Evolutionary conservation across 2,113 vertebrate genomes (phyloP), one percentile per base, ranked within the genome.

Genomic region (Trogon melanurus): DNA sequence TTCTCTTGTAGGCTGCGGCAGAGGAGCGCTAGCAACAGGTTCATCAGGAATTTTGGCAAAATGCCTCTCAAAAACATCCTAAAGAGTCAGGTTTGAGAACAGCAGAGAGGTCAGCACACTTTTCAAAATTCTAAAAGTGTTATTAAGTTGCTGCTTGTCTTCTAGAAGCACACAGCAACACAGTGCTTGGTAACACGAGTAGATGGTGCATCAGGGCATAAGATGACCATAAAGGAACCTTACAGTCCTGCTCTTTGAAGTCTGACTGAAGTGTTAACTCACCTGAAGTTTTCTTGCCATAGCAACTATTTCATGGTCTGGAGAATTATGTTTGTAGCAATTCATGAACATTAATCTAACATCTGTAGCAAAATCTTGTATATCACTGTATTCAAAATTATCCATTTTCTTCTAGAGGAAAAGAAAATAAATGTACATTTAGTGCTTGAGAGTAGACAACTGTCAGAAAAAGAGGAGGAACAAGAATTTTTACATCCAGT

Each of bases 241-340:
- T 70, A 5, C 5, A 50, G 15, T 50, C 17, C 32, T 67, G 36
- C 15, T 56, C 11, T 56, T 69, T 72, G 51, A 72, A 74, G 36
- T 58, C 27, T 67, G 26, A 72, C 32, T 64, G 84, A 32, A 54
- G 18, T 41, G 29, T 53, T 62, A 83, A 78, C 92, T 90, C 93
- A 99, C 99, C 98, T 99, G 99, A 44, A 99, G 98, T 94, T 98
- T 99, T 93, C 98, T 98, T 88, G 99, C 99, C 99, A 99, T 99
- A 78, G 89, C 74, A 73, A 99, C 98, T 38, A 99, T 97, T 94
- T 99, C 98, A 60, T 98, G 98, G 32, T 98, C 97, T 47, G 99
- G 98, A 89, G 99, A 98, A 94, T 99, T 99, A 80, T 95, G 98
- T 94, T 98, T 98, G 94, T 99, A 99, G 95, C 98, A 99, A 94